These are phyloP conservation scores for Numenius phaeopus DNA, from an alignment of 2,797 vertebrate species.

Conservation along the genomic window DNA sequence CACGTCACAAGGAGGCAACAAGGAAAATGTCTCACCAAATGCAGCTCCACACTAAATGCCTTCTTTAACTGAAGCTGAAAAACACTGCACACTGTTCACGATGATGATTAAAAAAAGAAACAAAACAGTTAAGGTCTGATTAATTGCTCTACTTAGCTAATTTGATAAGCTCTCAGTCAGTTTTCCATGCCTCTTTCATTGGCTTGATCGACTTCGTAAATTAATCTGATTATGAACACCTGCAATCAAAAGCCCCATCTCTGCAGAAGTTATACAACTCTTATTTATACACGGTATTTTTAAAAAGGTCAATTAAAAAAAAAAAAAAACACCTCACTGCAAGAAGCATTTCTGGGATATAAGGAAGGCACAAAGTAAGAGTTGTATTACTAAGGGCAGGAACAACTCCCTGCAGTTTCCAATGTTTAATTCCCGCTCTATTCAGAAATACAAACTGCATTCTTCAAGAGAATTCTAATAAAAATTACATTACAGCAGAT, in stretches of 20 bases:
- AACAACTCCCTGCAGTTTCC: not conserved
- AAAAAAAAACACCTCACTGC: not conserved
- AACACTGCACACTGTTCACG: not conserved
- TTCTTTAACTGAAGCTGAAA: not conserved
- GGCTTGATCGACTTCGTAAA: slow-evolving; percentile 12
- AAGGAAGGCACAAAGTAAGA: not conserved
- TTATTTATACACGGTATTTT: not conserved
- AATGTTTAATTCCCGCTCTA: not conserved
- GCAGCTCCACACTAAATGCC: not conserved
- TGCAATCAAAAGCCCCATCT: not conserved
- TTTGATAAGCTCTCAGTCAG: slow-evolving; percentile 34
- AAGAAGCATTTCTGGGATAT: not conserved
- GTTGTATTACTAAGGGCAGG: not conserved
- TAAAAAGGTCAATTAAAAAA: not conserved
- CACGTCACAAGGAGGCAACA: rapidly evolving
- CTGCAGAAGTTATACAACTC: not conserved
- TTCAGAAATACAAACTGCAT: not conserved
- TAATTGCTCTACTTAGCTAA: slow-evolving; percentile 57
- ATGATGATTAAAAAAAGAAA: not conserved
- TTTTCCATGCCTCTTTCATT: not conserved
- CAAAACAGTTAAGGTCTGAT: slow-evolving; percentile 8
- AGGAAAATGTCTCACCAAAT: not conserved
- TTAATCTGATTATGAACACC: slow-evolving; percentile 39
- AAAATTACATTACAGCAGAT: not conserved
- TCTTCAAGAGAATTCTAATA: not conserved